Evolutionary conservation across 2,113 vertebrate species (phyloP).

Genomic region (Limnothrissa miodon): DNA sequence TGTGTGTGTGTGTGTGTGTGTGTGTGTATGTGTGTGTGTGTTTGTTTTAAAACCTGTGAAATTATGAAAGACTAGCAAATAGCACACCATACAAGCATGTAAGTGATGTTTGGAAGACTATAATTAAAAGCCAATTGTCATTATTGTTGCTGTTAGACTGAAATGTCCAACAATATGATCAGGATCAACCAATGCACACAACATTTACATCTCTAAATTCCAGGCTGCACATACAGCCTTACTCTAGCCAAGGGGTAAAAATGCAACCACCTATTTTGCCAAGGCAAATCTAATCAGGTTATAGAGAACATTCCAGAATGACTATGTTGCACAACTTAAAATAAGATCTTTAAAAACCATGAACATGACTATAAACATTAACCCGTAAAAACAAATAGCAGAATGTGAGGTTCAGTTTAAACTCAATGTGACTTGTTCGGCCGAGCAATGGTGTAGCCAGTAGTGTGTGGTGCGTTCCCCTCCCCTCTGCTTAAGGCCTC

Average conservation of each 20-base stretch:
- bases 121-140: neutral
- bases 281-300: neutral
- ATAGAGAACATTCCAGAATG: neutral
- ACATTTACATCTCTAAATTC: neutral
- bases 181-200: neutral
- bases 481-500: neutral
- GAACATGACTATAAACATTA: too few species aligned
- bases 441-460: neutral
- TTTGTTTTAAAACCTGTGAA: neutral
- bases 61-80: neutral
- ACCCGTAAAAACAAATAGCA: neutral
- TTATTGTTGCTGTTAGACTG: neutral
- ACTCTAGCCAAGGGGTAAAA: neutral
- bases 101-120: neutral
- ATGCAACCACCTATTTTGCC: neutral
- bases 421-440: too few species aligned
- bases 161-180: neutral
- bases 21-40: neutral
- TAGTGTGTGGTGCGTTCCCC: neutral
- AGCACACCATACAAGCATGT: neutral
- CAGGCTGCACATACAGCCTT: neutral
- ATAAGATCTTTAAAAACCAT: too few species aligned
- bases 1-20: neutral
- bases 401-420: too few species aligned
- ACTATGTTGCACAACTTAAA: neutral